Conservation (phyloP, 1,140 invertebrate genomes). For the Megalonaias nervosa region DNA sequence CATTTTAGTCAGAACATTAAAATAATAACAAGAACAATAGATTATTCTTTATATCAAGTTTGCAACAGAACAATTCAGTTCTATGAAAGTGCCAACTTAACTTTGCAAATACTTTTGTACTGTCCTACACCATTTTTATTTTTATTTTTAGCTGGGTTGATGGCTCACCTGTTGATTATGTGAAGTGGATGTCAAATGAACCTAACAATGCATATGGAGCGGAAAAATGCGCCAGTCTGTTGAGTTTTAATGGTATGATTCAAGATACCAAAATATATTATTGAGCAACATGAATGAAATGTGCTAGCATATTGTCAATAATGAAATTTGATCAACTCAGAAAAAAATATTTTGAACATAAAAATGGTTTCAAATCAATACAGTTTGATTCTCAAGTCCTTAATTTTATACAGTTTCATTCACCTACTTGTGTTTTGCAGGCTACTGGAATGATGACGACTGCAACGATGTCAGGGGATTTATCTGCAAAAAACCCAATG, state of each 20-base stretch:
- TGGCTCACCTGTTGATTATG: constrained; percentile 29
- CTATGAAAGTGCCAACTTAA: too few relatives aligned
- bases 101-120: too few relatives aligned
- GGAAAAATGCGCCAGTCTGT: constrained; percentile 44
- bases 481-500: constrained; percentile 42
- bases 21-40: too few relatives aligned
- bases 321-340: background rate
- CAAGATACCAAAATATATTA: background rate
- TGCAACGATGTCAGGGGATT: constrained; percentile 45
- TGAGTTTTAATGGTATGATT: constrained; percentile 29
- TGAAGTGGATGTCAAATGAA: constrained; percentile 37
- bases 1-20: too few relatives aligned
- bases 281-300: background rate
- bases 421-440: constrained; percentile 16
- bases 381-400: background rate
- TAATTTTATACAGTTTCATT: background rate
- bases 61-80: too few relatives aligned
- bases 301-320: background rate
- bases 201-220: constrained; percentile 46
- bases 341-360: background rate
- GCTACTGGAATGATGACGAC: constrained; percentile 50
- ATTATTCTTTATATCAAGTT: too few relatives aligned
- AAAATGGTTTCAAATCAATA: background rate
- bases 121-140: too few relatives aligned
- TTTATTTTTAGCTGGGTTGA: constrained; percentile 43